Conservation (phyloP, 1,140 invertebrate species). For the Steinernema feltiae region DNA sequence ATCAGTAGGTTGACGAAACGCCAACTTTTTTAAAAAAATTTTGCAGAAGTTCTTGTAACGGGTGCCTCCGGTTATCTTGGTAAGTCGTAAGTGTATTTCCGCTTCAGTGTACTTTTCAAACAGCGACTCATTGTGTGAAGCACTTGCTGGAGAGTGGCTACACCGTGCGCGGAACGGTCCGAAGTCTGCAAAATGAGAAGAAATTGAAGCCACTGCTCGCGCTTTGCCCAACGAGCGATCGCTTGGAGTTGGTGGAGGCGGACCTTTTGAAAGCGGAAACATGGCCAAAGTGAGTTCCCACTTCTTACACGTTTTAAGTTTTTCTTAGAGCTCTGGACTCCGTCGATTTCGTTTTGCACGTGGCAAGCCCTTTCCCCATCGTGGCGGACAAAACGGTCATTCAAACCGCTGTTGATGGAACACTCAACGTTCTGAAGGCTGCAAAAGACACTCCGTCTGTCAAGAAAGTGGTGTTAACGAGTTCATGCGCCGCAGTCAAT, state of each 20-base stretch:
- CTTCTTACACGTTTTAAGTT: not conserved
- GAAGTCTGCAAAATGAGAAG: not conserved
- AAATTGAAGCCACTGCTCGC: not conserved
- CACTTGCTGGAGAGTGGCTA: not conserved
- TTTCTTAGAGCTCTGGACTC: slow-evolving; percentile 59
- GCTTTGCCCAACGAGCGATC: not conserved
- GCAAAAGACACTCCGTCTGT: slow-evolving; percentile 60
- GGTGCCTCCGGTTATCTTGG: not conserved
- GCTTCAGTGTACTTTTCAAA: not conserved
- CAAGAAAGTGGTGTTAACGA: slow-evolving; percentile 64
- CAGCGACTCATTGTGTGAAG: not conserved
- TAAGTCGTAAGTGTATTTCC: not conserved
- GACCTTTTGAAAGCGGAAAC: not conserved
- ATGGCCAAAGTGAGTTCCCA: not conserved
- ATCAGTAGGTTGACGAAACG: no score
- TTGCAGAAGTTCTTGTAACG: not conserved
- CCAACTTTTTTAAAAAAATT: no score
- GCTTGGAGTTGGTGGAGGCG: not conserved
- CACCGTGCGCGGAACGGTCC: not conserved
- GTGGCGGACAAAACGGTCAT: slow-evolving; percentile 60
- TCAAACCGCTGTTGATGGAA: slow-evolving; percentile 63
- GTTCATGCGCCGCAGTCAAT: slow-evolving; percentile 62
- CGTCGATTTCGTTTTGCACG: slow-evolving; percentile 63
- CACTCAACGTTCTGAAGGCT: slow-evolving; percentile 62
- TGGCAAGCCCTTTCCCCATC: slow-evolving; percentile 63